These are phyloP conservation scores for Tenrec ecaudatus DNA, from an alignment of 2,113 vertebrate genomes.

Conservation along the genomic window DNA sequence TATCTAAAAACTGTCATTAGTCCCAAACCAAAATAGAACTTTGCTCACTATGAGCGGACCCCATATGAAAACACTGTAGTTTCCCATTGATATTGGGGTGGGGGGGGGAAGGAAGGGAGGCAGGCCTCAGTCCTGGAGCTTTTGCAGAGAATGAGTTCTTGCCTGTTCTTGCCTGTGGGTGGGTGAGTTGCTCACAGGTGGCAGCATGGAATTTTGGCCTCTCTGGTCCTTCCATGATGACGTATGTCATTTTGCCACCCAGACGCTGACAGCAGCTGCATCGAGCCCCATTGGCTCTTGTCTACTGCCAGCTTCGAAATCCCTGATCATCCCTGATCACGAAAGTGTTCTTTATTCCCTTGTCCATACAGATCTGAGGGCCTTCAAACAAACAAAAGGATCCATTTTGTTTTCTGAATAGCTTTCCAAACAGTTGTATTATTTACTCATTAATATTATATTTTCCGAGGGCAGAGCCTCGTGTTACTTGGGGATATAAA, in stretches of 20 bases:
- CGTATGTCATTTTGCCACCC: slow-evolving; percentile 14
- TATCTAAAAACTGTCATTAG: neutral
- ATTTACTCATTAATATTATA: slow-evolving; percentile 82
- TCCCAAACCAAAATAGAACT: neutral
- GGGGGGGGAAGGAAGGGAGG: too few relatives aligned
- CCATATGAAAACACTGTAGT: accelerated
- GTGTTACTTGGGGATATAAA: slow-evolving; percentile 81
- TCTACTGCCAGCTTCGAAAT: neutral
- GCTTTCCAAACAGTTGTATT: slow-evolving; percentile 77
- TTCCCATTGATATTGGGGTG: neutral
- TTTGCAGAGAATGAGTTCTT: neutral
- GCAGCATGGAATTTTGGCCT: neutral
- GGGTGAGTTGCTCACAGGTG: neutral
- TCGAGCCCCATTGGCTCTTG: accelerated
- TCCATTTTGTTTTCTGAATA: slow-evolving; percentile 68
- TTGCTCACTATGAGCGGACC: neutral
- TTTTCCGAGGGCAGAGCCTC: slow-evolving; percentile 67
- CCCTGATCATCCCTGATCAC: neutral
- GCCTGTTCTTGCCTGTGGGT: neutral
- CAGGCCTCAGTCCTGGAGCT: too few relatives aligned
- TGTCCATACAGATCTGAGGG: slow-evolving; percentile 45
- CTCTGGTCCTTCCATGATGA: neutral
- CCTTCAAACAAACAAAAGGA: slow-evolving; percentile 57
- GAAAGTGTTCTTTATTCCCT: neutral
- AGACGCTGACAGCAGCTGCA: neutral